Evolutionary conservation across 1,140 invertebrate genomes (phyloP), one percentile per base, ranked within the genome.

Genomic region (Dufourea novaeangliae): DNA sequence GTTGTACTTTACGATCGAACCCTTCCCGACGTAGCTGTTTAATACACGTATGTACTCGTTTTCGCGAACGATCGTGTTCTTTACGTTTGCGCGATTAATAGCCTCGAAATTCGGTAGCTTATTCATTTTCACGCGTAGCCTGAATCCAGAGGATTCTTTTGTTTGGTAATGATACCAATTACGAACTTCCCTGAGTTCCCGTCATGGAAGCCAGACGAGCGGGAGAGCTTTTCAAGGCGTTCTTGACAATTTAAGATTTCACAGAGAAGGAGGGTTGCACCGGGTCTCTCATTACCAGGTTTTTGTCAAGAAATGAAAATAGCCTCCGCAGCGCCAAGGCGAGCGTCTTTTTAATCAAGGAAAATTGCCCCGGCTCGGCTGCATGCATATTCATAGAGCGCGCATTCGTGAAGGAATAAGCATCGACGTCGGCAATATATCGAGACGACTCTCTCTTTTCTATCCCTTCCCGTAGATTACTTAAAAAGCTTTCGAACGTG

Each of bases 291-390:
- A 8, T 81, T 81, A 50, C 8, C 50, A 59, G 52, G 3, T 73
- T 68, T 68, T 62, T 41, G 25, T 69, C 44, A 32, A 52, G 67
- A 73, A 68, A 79, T 61, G 57, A 52, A 79, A 81, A 79, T 25
- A 25, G 37, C 14, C 27, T 20, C 11, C 29, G 56, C 37, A 41
- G 10, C 17, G 5, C 69, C 39, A 27, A 32, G 22, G 37, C 44
- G 0, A 37, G 14, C 41, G 39, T 73, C 25, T 37, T 62, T 71
- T 72, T 22, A 81, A 81, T 81, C 74, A 81, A 81, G 77, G n/a
- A 10, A 79, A 79, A 80, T 79, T 79, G 39, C 46, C n/a, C n/a
- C n/a, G n/a, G 10, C 22, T 0, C 37, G 14, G n/a, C 12, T 4
- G 1, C 50, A 34, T 67, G 64, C n/a, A 76, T 73, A 66, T 61